A percentile compares a stretch with the other conserved stretches of the same genome.
These are phyloP conservation scores for Ptychochromis oligacanthus DNA, from an alignment of 2,113 vertebrate species.

Conservation along the genomic window DNA sequence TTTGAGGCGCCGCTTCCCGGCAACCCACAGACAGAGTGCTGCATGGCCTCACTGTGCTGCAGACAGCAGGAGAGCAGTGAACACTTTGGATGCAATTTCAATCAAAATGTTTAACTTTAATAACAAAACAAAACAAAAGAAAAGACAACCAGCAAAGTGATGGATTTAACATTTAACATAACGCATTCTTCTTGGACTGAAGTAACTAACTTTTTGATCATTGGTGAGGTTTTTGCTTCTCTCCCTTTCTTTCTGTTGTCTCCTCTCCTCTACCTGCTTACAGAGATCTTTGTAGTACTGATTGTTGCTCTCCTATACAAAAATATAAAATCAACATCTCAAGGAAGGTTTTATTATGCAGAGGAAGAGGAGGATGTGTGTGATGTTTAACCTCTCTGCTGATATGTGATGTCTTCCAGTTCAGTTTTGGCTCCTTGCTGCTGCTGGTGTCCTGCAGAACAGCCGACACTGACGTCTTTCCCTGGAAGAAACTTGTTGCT, in stretches of 20 bases:
- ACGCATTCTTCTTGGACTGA: not conserved
- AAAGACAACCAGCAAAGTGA: too few species aligned
- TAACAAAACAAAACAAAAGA: too few species aligned
- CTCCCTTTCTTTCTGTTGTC: not conserved
- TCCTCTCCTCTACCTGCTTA: constrained; percentile 17
- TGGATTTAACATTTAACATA: not conserved
- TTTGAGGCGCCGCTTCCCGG: not conserved
- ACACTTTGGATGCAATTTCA: not conserved
- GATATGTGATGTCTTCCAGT: not conserved
- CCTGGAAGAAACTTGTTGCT: not conserved
- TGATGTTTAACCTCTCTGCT: not conserved
- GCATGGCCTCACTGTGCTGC: constrained; percentile 19
- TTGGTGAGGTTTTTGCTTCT: not conserved
- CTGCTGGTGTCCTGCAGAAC: not conserved
- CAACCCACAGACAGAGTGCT: not conserved
- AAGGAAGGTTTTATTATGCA: not conserved
- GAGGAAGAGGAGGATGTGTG: not conserved
- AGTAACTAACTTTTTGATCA: not conserved
- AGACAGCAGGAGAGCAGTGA: not conserved
- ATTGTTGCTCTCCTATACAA: not conserved
- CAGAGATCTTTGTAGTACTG: constrained; percentile 1
- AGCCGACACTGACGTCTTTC: not conserved
- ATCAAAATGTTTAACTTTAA: not conserved
- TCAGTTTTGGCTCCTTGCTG: not conserved
- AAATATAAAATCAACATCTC: not conserved